Evolutionary conservation across 2,113 vertebrate species (phyloP).

Genomic region (Fregata magnificens): DNA sequence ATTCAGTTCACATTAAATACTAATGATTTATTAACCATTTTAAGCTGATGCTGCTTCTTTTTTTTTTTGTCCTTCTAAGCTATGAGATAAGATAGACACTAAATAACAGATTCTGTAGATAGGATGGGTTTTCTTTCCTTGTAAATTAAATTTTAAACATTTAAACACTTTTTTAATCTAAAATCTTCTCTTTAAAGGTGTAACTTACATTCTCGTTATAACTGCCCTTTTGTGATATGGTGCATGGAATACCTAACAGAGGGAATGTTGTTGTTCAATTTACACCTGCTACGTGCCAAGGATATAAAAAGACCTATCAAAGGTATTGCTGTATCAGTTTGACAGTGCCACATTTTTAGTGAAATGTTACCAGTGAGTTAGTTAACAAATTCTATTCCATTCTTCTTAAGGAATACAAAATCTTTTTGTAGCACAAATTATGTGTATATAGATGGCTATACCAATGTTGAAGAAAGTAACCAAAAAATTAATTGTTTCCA

Average conservation of each 20-base stretch:
- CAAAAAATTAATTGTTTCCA: not conserved
- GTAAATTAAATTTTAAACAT: not conserved
- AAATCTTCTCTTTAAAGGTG: not conserved
- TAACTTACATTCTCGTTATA: not conserved
- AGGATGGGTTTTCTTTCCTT: not conserved
- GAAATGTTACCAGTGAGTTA: not conserved
- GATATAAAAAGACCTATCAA: not conserved
- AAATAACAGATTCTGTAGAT: not conserved
- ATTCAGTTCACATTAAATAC: not conserved
- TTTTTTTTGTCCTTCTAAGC: not conserved
- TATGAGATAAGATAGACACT: not conserved
- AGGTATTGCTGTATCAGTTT: not conserved
- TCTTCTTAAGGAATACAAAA: not conserved
- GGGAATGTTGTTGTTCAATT: not conserved
- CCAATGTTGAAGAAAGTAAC: not conserved
- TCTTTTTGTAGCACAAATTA: not conserved
- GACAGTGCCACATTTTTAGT: not conserved
- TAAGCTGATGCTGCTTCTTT: not conserved
- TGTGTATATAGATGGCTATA: not conserved
- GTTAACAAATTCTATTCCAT: not conserved
- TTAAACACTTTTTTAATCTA: not conserved
- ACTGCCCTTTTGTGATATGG: not conserved
- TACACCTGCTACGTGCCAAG: not conserved
- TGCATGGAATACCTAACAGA: not conserved
- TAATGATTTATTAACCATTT: not conserved